phyloP scores from a whole-genome alignment of 2,113 vertebrate species.

The Oreochromis spilurus region DNA sequence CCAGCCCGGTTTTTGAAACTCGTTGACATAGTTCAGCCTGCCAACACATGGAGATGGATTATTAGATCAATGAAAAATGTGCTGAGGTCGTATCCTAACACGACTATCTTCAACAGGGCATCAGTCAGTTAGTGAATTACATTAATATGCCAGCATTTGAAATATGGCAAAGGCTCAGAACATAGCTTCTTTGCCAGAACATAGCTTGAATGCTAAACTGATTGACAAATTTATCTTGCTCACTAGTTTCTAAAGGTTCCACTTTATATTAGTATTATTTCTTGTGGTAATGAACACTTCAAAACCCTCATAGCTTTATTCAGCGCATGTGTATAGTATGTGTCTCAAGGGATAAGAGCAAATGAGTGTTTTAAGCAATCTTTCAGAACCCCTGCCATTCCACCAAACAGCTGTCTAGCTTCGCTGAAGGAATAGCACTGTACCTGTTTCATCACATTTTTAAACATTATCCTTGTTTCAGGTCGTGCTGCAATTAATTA shows the following conservation, averaged over 20 bases:
- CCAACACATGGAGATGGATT: neutral
- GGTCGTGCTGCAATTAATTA: neutral
- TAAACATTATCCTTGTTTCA: neutral
- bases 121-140: neutral
- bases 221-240: neutral
- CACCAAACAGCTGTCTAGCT: neutral
- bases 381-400: neutral
- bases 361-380: neutral
- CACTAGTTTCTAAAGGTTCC: neutral
- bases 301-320: neutral
- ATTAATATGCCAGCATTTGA: fast-evolving
- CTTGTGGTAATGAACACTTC: neutral
- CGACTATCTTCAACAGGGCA: neutral
- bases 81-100: neutral
- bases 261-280: neutral
- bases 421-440: neutral
- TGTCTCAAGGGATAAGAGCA: neutral
- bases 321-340: neutral
- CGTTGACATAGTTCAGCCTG: neutral
- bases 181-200: neutral
- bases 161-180: neutral
- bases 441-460: neutral
- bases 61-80: neutral
- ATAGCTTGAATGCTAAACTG: neutral
- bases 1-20: neutral